A percentile compares a stretch with the other conserved stretches of the same genome.
These are phyloP conservation scores for Corythornis leucogaster DNA, from an alignment of 2,797 vertebrate species.

Conservation along the genomic window DNA sequence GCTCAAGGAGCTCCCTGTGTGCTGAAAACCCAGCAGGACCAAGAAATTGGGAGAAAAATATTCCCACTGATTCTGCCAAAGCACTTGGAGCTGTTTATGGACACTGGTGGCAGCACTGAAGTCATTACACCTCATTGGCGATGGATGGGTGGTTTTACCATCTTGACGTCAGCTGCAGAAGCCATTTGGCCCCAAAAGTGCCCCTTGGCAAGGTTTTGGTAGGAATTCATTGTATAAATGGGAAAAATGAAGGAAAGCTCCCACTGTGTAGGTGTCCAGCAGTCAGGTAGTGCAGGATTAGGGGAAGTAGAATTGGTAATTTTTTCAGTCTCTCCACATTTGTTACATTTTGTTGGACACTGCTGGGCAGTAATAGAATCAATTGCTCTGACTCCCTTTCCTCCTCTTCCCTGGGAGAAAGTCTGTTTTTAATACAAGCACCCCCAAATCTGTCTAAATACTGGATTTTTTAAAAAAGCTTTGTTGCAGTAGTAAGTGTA, in stretches of 20 bases:
- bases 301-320: fast-evolving
- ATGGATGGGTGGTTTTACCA: fast-evolving
- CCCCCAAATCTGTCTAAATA: background rate
- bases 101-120: fast-evolving
- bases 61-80: background rate
- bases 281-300: background rate
- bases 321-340: background rate
- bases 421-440: background rate
- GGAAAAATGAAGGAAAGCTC: background rate
- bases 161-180: background rate
- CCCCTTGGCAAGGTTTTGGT: background rate
- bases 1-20: background rate
- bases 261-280: fast-evolving
- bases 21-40: fast-evolving
- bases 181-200: background rate
- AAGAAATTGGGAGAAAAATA: fast-evolving
- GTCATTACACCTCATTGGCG: background rate
- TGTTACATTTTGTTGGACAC: background rate
- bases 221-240: background rate
- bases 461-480: background rate
- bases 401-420: background rate
- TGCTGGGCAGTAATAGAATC: background rate
- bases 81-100: fast-evolving
- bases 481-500: background rate
- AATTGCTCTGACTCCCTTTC: background rate